A percentile compares a stretch with the other conserved stretches of the same genome.
Evolutionary conservation across 35 echinoderm and acorn worm genomes (phyloP).

Genomic region (Apostichopus californicus): DNA sequence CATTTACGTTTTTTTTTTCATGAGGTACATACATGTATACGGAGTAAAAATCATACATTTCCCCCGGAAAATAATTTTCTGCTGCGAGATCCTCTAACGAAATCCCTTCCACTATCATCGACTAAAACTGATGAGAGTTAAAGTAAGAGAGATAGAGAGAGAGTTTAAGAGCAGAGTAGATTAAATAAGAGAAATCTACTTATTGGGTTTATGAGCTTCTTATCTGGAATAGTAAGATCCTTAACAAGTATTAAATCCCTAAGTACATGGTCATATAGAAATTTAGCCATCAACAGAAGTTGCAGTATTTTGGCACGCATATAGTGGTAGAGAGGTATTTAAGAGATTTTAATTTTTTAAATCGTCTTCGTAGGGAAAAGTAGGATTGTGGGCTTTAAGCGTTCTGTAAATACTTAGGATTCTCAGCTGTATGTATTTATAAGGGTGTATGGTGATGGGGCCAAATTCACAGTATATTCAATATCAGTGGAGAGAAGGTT

Average conservation of each 20-base stretch:
- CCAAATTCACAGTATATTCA: not conserved
- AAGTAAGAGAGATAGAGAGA: not conserved
- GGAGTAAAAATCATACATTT: not conserved
- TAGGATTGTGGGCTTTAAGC: not conserved
- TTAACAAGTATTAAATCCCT: not conserved
- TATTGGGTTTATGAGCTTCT: not conserved
- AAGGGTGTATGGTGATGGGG: not conserved
- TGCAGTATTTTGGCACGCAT: not conserved
- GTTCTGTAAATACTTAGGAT: not conserved
- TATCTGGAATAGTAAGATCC: slow-evolving; percentile 2
- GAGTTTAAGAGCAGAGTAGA: not conserved
- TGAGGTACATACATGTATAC: too few relatives aligned
- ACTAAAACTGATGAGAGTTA: not conserved
- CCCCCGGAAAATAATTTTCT: too few relatives aligned
- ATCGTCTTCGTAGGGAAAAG: not conserved
- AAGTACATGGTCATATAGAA: not conserved
- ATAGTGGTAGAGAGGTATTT: not conserved
- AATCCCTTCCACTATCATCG: not conserved
- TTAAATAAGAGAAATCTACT: slow-evolving; percentile 9
- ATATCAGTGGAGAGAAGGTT: not conserved
- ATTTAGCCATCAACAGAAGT: too few relatives aligned
- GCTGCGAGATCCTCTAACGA: not conserved
- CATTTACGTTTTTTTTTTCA: too few relatives aligned
- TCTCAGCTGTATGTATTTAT: not conserved
- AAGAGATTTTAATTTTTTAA: not conserved